Base-by-base conservation (phyloP, 2,113 vertebrate genomes). In the Campylomormyrus numenius region DNA sequence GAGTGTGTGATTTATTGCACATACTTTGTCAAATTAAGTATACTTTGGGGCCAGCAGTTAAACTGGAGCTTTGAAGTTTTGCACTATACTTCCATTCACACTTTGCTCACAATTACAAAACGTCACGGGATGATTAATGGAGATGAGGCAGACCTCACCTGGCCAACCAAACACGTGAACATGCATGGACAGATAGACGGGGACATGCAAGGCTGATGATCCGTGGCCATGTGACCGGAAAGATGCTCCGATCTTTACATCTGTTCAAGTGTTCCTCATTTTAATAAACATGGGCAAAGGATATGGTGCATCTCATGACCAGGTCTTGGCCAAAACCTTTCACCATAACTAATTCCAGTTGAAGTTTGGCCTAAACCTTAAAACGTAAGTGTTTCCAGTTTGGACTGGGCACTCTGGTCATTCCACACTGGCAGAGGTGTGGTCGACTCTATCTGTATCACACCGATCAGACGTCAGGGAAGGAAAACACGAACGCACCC, bases 11-110 rank as follows among this genome's bases (percentile, higher is more conserved):
- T 93, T 93, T 92, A 93, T 93, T 90, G 90, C 91, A 87, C 89
- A 90, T 92, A 93, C 92, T 93, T 91, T 92, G 92, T 93, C 92
- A 93, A 92, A 92, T 91, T 91, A 92, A 92, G 91, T 93, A 91
- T 92, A 93, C 92, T 92, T 88, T 91, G 90, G 89, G 91, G 88
- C 90, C 83, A 88, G 89, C 87, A 91, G 91, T 91, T 91, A 85
- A 90, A 90, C 89, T 84, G 89, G 27, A 90, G 90, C 89, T 90
- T 88, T 91, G 88, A 91, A 93, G 92, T 93, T 92, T 91, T 87
- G 80, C 45, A 86, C 91, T 90, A 86, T 90, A 90, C 91, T 91
- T 93, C 92, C 91, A 88, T 91, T 91, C 91, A 90, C 91, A 90
- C 91, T 92, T 91, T 91, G 88, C 77, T 91, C 91, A 90, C 91